phyloP scores from a whole-genome alignment of 1,140 invertebrate species.

The Heliconius hermathena region DNA sequence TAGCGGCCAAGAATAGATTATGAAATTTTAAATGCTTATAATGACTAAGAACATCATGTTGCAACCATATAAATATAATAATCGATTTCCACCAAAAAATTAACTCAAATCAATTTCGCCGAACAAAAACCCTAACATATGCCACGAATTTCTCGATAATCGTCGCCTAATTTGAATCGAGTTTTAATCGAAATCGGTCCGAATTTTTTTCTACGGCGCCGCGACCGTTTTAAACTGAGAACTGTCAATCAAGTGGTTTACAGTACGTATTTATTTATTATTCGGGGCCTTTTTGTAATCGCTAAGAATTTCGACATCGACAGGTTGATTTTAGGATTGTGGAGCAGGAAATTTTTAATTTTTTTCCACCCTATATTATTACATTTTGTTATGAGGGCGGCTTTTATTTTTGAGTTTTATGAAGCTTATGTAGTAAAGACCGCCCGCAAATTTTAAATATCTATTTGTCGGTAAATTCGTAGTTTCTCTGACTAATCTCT shows the following conservation, averaged over 20 bases:
- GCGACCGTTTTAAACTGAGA: slow-evolving; percentile 46
- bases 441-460: not conserved
- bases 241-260: slow-evolving; percentile 67
- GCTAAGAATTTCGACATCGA: slow-evolving; percentile 61
- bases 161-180: slow-evolving; percentile 58
- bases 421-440: not conserved
- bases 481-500: too few relatives aligned
- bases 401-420: slow-evolving; percentile 7
- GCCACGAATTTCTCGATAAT: slow-evolving; percentile 71
- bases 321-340: slow-evolving; percentile 49
- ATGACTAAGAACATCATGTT: not conserved
- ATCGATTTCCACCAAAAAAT: not conserved
- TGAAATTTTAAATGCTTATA: not conserved
- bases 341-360: slow-evolving; percentile 15
- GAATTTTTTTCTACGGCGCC: slow-evolving; percentile 56
- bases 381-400: not conserved
- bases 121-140: slow-evolving; percentile 58
- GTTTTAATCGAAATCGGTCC: slow-evolving; percentile 52
- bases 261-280: slow-evolving; percentile 69
- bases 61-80: slow-evolving; percentile 1
- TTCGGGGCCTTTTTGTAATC: slow-evolving; percentile 64
- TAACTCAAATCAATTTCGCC: slow-evolving; percentile 3
- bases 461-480: not conserved
- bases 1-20: too few relatives aligned
- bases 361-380: not conserved